Base-by-base conservation (phyloP, 2,888 invertebrate genomes). In the Holacanthella duospinosa region DNA sequence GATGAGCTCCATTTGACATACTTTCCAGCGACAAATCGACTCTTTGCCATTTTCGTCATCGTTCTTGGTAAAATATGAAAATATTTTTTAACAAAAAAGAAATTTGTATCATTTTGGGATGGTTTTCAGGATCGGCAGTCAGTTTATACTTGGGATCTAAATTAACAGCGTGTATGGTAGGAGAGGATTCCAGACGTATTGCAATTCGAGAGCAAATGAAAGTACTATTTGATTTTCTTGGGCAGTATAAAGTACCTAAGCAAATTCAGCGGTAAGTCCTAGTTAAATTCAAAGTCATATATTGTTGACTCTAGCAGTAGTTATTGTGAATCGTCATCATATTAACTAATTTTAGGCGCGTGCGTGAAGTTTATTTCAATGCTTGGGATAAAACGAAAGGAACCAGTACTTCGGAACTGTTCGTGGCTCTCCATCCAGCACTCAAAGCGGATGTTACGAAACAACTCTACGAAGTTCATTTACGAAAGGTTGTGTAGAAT, bases 331-430 rank as follows among this genome's bases (percentile, higher is more conserved):
- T n/a, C n/a, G n/a, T n/a, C n/a, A n/a, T n/a, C 16, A 16, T 36
- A 16, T 36, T 6, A 6, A 6, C 16, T 36, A 36, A 19, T 44
- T 48, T 2, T 44, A 71, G 69, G 54, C 58, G 72, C 4, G 71
- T 71, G 1, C 58, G 62, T 25, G 71, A 71, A 27, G 54, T 64
- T 27, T 72, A 67, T 53, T 64, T 68, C 12, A 68, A 65, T 29
- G 64, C 59, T 2, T 72, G 72, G 72, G 68, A 72, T 29, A 68
- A 70, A 53, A 70, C 68, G 1, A 61, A 61, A 9, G 71, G 70
- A 1, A 66, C 70, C 36, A 57, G 60, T 25, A 64, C 67, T 2
- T 55, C 60, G 2, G 59, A 63, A 27, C 60, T 72, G 12, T 72
- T 72, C 43, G 28, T 59, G 4, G 65, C 71, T 1, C 57, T 72